Base-by-base conservation (phyloP, 2,113 vertebrate species). In the Entomyzon cyanotis region DNA sequence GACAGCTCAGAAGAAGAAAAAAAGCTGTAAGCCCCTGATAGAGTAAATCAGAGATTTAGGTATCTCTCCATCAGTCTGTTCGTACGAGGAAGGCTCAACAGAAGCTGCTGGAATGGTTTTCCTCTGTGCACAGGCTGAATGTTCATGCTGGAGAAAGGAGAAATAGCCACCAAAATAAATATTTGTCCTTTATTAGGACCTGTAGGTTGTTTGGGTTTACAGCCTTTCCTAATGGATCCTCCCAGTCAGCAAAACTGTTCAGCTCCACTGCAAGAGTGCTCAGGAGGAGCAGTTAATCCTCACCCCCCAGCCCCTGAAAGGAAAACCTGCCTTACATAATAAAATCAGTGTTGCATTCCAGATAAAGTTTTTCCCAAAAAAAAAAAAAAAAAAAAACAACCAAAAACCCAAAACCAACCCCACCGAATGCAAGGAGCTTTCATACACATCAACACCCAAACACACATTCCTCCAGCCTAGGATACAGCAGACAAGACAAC, bases 251-350 rank as follows among this genome's bases (percentile, higher is more conserved):
- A 81, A 3, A 93, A 93, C 69, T 96, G 90, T 10, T 68, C 44
- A 10, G 52, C 39, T 89, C 88, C 44, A 42, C 67, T 47, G 67
- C 84, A 37, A 62, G 58, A 84, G 59, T 5, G 10, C 80, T 77
- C 35, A 4, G 75, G 63, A 97, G 65, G 42, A 92, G 31, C 73
- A 75, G 58, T 25, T 79, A 52, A 88, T 56, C 68, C 63, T 69
- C 74, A 37, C 30, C 58, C 47, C 46, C 23, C 8, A 41, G 47
- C 58, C 65, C 65, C 46, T 77, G 24, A 5, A 46, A 89, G 52
- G 37, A 82, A 82, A 89, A 55, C 39, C 65, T 91, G 50, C 82
- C 90, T 91, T 79, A 71, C 75, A 89, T 93, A 90, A 95, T 67
- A 84, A 84, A 86, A 75, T 17, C 62, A 23, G 39, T 7, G n/a